Conservation (phyloP, 2,797 vertebrate species). For the Gymnothorax javanicus region DNA sequence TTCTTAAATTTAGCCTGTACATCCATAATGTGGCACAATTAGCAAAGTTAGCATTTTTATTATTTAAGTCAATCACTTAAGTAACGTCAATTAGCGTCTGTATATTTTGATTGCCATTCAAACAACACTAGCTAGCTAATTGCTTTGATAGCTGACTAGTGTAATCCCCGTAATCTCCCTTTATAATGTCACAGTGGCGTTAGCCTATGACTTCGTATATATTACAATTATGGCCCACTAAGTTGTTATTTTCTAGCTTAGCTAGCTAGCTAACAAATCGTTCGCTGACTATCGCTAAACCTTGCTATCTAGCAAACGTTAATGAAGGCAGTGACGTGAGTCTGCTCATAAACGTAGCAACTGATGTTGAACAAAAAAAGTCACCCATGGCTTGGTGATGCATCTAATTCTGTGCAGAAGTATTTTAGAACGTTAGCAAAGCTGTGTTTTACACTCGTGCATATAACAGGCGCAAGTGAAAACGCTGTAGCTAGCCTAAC, state of each 20-base stretch:
- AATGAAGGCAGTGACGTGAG: not conserved
- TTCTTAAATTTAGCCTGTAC: not conserved
- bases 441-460: not conserved
- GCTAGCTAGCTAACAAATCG: not conserved
- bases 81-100: too few species aligned
- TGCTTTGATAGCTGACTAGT: not conserved
- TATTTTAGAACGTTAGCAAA: not conserved
- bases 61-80: not conserved
- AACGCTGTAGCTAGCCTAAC: too few species aligned
- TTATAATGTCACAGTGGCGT: not conserved
- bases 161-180: not conserved
- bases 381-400: not conserved
- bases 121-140: not conserved
- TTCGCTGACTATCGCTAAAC: not conserved
- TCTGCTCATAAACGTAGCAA: not conserved
- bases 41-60: not conserved
- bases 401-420: not conserved
- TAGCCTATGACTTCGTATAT: not conserved
- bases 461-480: not conserved
- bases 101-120: not conserved
- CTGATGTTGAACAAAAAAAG: not conserved
- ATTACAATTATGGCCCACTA: not conserved
- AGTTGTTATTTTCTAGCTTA: not conserved
- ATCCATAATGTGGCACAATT: not conserved
- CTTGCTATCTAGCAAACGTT: not conserved